Base-by-base conservation (phyloP, 2,888 invertebrate genomes). In the Leucophenga maculata region DNA sequence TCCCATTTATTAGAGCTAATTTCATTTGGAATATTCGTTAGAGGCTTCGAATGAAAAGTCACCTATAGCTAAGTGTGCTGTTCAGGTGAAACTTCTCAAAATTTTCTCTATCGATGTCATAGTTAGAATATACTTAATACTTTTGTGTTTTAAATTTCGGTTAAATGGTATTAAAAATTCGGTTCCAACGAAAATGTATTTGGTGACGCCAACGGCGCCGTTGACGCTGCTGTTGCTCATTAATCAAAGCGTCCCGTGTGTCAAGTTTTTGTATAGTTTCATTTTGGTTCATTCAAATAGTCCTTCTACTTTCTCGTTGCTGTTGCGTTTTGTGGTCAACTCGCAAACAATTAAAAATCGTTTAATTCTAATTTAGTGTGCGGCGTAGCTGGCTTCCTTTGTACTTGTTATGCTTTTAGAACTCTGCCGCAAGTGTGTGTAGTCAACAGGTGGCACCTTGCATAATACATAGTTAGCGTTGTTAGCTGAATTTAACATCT, bases 311-410 rank as follows among this genome's bases (percentile, higher is more conserved):
- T 59, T 59, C 14, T 22, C 44, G 1, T 13, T 6, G 20, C 16
- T 22, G n/a, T n/a, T 44, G 18, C 9, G 46, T 50, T 50, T 50
- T 16, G 46, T 13, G 31, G 22, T 26, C 6, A 8, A 20, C 48
- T 46, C 14, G 20, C 22, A 16, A 48, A 64, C 62, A 64, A 64
- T 64, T 64, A 64, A 48, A 64, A 64, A 64, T 64, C 62, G 22
- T 46, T 64, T 64, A 48, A 64, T 64, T 46, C 62, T 48, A 64
- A 64, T 64, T 64, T 64, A 6, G 57, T 31, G n/a, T 26, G 31
- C 31, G 14, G 13, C 26, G 57, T 6, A 3, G 22, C 14, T 26
- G 8, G 14, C 22, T 18, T 54, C 54, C 16, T 54, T 54, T 26
- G 26, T n/a, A 11, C 1, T n/a, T 50, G 6, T 18, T n/a, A 18